phyloP scores from a whole-genome alignment of 2,888 invertebrate genomes.

The Drosophila borborema region DNA sequence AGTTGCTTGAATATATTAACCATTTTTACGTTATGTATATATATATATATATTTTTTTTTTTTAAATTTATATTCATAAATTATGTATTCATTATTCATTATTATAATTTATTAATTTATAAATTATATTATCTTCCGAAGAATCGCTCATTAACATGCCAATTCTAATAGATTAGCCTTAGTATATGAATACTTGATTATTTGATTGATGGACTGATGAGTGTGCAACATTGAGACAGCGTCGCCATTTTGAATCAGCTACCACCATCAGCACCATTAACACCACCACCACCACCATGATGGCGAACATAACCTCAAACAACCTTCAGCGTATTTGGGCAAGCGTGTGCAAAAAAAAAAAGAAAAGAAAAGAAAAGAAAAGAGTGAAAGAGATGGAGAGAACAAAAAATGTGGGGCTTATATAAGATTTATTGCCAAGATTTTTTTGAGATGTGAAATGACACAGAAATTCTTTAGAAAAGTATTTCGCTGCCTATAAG shows the following conservation, averaged over 20 bases:
- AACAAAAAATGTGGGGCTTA: slow-evolving; percentile 8
- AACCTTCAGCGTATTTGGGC: slow-evolving; percentile 13
- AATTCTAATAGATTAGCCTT: slow-evolving; percentile 5
- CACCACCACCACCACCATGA: neutral
- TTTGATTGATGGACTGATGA: slow-evolving; percentile 17
- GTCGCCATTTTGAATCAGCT: slow-evolving; percentile 26
- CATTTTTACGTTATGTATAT: neutral
- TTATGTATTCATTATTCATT: no score
- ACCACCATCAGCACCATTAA: neutral
- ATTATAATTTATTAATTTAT: neutral
- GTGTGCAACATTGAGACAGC: neutral
- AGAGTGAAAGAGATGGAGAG: neutral
- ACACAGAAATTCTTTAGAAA: slow-evolving; percentile 25
- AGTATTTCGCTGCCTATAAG: slow-evolving; percentile 39
- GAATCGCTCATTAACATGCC: neutral
- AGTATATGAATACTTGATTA: neutral
- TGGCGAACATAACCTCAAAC: slow-evolving; percentile 43
- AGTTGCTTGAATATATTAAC: neutral
- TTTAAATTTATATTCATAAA: no score
- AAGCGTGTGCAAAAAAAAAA: slow-evolving; percentile 26
- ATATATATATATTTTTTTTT: no score
- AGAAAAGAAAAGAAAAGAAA: neutral
- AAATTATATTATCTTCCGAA: neutral
- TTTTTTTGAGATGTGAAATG: neutral
- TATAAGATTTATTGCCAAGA: slow-evolving; percentile 13